These are phyloP conservation scores for Hydropotes inermis DNA, from an alignment of 2,113 vertebrate genomes.

Conservation along the genomic window DNA sequence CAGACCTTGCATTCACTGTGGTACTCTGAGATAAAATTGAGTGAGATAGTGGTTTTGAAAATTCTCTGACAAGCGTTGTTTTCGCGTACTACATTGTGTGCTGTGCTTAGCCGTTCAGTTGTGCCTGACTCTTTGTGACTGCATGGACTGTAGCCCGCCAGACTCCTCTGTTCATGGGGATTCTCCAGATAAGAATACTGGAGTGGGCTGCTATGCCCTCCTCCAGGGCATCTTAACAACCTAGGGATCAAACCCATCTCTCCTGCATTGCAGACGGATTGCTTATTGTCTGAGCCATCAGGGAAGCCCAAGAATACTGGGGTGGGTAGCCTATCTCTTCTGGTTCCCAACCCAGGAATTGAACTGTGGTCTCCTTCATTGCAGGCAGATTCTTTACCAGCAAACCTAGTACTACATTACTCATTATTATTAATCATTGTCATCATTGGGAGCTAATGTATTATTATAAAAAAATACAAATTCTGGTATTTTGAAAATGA, in stretches of 20 bases:
- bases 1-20: not conserved
- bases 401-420: not conserved
- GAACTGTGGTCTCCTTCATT: not conserved
- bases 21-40: not conserved
- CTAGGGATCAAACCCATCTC: not conserved
- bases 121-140: not conserved
- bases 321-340: not conserved
- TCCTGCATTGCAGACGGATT: not conserved
- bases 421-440: not conserved
- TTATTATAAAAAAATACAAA: not conserved
- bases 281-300: not conserved
- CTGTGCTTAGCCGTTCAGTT: not conserved
- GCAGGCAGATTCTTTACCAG: not conserved
- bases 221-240: not conserved
- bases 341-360: not conserved
- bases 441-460: not conserved
- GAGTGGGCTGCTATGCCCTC: not conserved
- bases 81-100: not conserved
- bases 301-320: not conserved
- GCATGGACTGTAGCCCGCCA: not conserved
- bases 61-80: not conserved
- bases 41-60: not conserved
- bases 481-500: not conserved
- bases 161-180: not conserved
- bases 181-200: not conserved